phyloP scores from a whole-genome alignment of 2,113 vertebrate genomes.

The Gadus chalcogrammus region DNA sequence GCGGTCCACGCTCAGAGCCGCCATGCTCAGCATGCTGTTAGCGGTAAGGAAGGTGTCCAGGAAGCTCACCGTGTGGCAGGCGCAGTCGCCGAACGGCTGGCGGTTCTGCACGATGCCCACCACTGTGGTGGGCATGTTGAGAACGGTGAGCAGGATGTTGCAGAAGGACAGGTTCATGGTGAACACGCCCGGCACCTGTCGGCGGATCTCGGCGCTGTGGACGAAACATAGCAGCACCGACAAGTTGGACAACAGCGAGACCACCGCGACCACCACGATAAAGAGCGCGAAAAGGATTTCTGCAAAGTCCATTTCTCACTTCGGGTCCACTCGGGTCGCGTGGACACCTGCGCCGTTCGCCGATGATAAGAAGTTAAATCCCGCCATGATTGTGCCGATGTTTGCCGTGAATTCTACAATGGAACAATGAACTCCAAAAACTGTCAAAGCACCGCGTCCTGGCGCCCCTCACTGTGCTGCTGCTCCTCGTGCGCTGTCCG shows the following conservation, averaged over 20 bases:
- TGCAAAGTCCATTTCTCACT: constrained; percentile 83
- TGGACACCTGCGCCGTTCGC: constrained; percentile 37
- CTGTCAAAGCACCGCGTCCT: constrained; percentile 10
- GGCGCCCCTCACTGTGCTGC: not conserved
- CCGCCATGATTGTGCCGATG: constrained; percentile 42
- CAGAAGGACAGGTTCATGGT: constrained; percentile 82
- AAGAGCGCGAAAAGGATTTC: constrained; percentile 75
- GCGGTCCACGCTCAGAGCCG: constrained; percentile 80
- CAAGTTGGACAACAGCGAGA: constrained; percentile 79
- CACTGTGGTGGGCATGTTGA: constrained; percentile 81
- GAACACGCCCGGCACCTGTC: constrained; percentile 79
- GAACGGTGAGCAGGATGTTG: constrained; percentile 79
- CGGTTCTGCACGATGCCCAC: constrained; percentile 72
- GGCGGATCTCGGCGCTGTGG: constrained; percentile 80
- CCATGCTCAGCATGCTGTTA: constrained; percentile 82
- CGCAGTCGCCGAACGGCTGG: constrained; percentile 75
- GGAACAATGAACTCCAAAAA: constrained; percentile 25
- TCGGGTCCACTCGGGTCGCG: constrained; percentile 33
- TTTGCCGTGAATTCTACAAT: too few relatives aligned
- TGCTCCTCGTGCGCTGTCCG: constrained; percentile 71
- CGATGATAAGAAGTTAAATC: constrained; percentile 16
- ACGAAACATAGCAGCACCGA: constrained; percentile 83
- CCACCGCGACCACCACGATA: constrained; percentile 77
- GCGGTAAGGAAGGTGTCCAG: constrained; percentile 82
- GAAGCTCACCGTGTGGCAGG: constrained; percentile 77